Base-by-base conservation (phyloP, 2,888 invertebrate species). In the Neoaliturus tenellus region DNA sequence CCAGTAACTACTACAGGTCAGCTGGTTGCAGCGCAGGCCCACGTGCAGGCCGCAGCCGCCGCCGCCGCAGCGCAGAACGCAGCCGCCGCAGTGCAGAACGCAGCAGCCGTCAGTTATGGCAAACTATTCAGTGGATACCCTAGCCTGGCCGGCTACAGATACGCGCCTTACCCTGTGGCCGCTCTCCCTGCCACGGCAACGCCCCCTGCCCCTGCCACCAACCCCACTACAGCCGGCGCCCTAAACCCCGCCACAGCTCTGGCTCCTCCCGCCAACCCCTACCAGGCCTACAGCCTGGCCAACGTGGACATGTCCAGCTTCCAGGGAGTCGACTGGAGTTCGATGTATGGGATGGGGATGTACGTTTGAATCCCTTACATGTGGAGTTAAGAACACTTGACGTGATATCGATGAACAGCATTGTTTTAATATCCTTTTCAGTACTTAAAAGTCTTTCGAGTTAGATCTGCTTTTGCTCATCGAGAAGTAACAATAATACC, bases 291-390 rank as follows among this genome's bases (percentile, higher is more conserved):
- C 91, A 95, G 95, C 88, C 93, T 97, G 87, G 95, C 97, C 89
- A 97, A 97, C 90, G 96, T 97, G 86, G 97, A 97, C 92, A 97
- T 97, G 97, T 95, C 96, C 85, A 96, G 96, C 90, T 97, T 97
- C 94, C 97, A 97, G 91, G 96, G 96, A 85, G 96, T 97, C 88
- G 97, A 97, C 91, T 97, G 97, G 97, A 94, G 95, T 89, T 95
- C 96, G 89, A 96, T 97, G 96, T 97, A 97, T 91, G 96, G 97
- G 89, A 96, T 97, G 92, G 97, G 97, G 90, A 97, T 97, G 97
- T 97, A 97, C 93, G 96, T 97, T 90, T 96, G 84, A 84, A 84
- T 58, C 39, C 75, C 51, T 62, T 41, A 48, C 51, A 12, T 17
- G 10, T 33, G 48, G 48, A 28, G 55, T n/a, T 55, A 51, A 80